Percentiles rank a stretch among this genome's conserved stretches.
Evolutionary conservation across 2,797 vertebrate genomes (phyloP).

Genomic region (Avahi laniger): DNA sequence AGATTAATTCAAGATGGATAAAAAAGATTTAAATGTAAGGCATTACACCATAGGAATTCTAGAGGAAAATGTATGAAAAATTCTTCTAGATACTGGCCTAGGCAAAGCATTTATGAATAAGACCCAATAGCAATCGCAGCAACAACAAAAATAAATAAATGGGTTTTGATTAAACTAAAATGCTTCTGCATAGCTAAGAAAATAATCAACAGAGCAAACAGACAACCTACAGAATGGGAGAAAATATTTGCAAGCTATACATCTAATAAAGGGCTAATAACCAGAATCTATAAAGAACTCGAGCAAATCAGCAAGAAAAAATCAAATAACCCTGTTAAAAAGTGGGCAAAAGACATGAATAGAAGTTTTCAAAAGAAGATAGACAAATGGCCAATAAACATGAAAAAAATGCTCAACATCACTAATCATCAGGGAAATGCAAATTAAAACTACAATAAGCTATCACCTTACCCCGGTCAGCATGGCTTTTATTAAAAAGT

Average conservation of each 20-base stretch:
- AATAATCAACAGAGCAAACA: background rate
- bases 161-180: background rate
- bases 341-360: background rate
- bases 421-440: background rate
- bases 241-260: background rate
- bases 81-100: background rate
- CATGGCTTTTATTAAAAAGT: background rate
- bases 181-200: background rate
- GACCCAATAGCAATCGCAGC: background rate
- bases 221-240: background rate
- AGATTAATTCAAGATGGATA: background rate
- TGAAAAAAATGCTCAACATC: background rate
- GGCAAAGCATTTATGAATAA: background rate
- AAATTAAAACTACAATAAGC: background rate
- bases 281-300: background rate
- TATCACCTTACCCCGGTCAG: background rate
- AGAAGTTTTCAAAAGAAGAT: background rate
- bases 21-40: background rate
- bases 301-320: background rate
- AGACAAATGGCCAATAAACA: background rate
- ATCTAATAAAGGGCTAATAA: background rate
- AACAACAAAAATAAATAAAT: background rate
- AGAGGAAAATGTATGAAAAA: background rate
- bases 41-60: background rate
- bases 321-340: background rate